These are phyloP conservation scores for Anthoptus insignis DNA, from an alignment of 2,888 invertebrate genomes.

Conservation along the genomic window DNA sequence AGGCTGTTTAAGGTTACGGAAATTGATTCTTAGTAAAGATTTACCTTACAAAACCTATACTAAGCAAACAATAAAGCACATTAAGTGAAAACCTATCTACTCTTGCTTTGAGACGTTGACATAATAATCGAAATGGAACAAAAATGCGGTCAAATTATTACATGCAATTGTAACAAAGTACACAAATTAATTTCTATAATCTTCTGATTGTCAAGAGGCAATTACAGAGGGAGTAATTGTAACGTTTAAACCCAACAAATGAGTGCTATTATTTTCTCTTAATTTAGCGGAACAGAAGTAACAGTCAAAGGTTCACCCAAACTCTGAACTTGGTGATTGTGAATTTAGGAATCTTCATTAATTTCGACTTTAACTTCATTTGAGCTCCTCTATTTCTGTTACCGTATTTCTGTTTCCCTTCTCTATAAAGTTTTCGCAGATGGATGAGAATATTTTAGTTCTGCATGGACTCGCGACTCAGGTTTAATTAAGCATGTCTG, in stretches of 20 bases:
- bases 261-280: conserved; percentile 84
- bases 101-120: too few species aligned
- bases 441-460: conserved; percentile 2
- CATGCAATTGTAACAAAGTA: conserved; percentile 46
- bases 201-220: conserved; percentile 67
- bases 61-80: too few species aligned
- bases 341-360: conserved; percentile 86
- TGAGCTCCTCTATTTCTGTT: conserved; percentile 69
- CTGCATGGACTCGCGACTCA: background rate
- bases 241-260: conserved; percentile 84
- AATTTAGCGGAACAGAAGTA: conserved; percentile 85
- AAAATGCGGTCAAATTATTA: too few species aligned
- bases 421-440: conserved; percentile 6
- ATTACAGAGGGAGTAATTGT: conserved; percentile 64
- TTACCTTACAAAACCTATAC: too few species aligned
- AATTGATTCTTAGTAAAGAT: too few species aligned
- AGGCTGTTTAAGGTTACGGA: too few species aligned
- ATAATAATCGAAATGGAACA: too few species aligned
- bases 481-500: background rate
- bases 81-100: too few species aligned
- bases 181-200: conserved; percentile 54
- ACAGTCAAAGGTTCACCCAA: conserved; percentile 82
- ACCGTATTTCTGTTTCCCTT: conserved; percentile 66
- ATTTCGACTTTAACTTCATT: conserved; percentile 80
- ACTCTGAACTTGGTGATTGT: conserved; percentile 84